These are phyloP conservation scores for Sinocyclocheilus grahami DNA, from an alignment of 2,113 vertebrate species.

Conservation along the genomic window DNA sequence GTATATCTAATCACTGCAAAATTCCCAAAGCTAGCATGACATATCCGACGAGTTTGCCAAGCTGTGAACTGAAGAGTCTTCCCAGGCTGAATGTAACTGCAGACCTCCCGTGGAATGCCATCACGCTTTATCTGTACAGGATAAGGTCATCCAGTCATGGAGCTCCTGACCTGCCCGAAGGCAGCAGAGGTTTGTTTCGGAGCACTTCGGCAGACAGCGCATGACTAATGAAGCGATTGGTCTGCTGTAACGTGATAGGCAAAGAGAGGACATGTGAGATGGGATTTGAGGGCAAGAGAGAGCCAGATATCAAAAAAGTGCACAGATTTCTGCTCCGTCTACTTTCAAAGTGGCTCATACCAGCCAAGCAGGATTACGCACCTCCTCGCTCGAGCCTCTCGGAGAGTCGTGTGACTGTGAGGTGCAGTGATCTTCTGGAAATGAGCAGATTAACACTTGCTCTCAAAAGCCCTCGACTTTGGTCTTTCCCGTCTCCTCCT, in stretches of 20 bases:
- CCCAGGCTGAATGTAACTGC: constrained; percentile 49
- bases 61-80: constrained; percentile 35
- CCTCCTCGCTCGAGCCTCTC: constrained; percentile 26
- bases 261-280: constrained; percentile 63
- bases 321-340: constrained; percentile 52
- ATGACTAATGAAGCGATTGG: constrained; percentile 73
- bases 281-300: constrained; percentile 47
- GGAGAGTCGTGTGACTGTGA: constrained; percentile 39
- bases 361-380: constrained; percentile 59
- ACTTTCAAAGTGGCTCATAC: constrained; percentile 60
- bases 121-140: constrained; percentile 52
- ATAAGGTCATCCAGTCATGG: constrained; percentile 62
- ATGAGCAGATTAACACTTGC: constrained; percentile 57
- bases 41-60: constrained; percentile 34
- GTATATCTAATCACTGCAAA: constrained; percentile 51
- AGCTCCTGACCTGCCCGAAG: constrained; percentile 46
- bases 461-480: neutral
- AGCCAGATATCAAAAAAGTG: constrained; percentile 54
- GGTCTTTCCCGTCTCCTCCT: constrained; percentile 7
- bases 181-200: constrained; percentile 39
- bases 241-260: constrained; percentile 68
- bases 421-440: constrained; percentile 52
- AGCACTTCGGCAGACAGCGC: constrained; percentile 69
- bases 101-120: constrained; percentile 58
- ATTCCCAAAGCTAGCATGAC: constrained; percentile 44